Evolutionary conservation across 2,113 vertebrate genomes (phyloP).

Genomic region (Diadophis punctatus): DNA sequence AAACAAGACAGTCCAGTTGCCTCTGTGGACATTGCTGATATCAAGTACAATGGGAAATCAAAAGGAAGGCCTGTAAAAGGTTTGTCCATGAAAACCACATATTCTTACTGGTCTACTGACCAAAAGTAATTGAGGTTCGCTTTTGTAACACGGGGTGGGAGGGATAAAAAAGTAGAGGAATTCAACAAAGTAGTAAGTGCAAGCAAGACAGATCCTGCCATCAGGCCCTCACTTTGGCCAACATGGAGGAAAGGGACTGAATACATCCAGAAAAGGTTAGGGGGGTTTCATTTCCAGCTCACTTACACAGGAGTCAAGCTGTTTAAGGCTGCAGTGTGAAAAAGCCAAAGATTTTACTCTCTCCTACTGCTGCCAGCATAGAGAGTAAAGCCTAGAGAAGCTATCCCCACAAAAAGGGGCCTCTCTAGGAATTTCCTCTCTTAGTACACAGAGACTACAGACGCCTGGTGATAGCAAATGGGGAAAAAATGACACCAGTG

Average conservation of each 20-base stretch:
- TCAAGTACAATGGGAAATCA: not conserved
- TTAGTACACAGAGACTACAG: not conserved
- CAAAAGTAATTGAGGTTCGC: not conserved
- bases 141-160: not conserved
- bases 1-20: too few species aligned
- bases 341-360: not conserved
- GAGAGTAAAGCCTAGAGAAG: not conserved
- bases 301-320: not conserved
- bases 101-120: not conserved
- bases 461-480: not conserved
- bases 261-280: not conserved
- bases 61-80: not conserved
- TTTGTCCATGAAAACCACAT: not conserved
- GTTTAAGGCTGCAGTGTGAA: not conserved
- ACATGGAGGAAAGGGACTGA: not conserved
- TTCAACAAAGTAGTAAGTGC: not conserved
- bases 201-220: not conserved
- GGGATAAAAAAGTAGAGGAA: not conserved
- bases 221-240: not conserved
- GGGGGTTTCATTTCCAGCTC: not conserved
- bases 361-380: not conserved
- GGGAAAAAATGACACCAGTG: not conserved
- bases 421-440: not conserved
- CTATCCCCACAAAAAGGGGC: not conserved
- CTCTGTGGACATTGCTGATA: not conserved